Evolutionary conservation across 2,888 invertebrate genomes (phyloP).

Genomic region (Leptarthrus brevirostris): DNA sequence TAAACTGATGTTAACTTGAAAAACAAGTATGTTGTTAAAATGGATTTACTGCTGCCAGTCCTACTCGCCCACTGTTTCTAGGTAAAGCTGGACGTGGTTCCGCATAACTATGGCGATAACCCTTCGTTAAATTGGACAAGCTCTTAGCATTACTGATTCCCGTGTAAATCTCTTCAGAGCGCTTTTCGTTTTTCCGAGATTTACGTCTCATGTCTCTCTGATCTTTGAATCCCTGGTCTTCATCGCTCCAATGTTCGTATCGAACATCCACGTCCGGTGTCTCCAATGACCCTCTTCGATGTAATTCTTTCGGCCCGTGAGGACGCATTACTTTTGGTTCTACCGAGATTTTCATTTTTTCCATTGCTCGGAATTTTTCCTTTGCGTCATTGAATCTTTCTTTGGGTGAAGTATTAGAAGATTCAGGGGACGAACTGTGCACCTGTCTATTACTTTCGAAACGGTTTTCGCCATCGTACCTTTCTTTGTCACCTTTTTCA

Average conservation of each 20-base stretch:
- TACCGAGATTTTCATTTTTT: constrained; percentile 60
- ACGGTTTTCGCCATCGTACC: constrained; percentile 52
- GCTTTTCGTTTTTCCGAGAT: constrained; percentile 44
- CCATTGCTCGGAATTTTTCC: constrained; percentile 85
- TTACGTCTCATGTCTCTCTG: constrained; percentile 26
- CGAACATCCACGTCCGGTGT: constrained; percentile 56
- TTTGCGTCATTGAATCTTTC: constrained; percentile 88
- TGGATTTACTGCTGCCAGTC: constrained; percentile 66
- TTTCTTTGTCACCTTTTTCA: constrained; percentile 50
- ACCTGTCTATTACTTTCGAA: neutral
- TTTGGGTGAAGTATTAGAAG: constrained; percentile 71
- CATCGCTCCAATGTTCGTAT: constrained; percentile 65
- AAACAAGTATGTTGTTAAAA: no score
- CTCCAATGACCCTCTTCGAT: constrained; percentile 59
- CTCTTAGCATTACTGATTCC: constrained; percentile 60
- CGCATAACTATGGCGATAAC: constrained; percentile 67
- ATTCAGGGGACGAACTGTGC: constrained; percentile 49
- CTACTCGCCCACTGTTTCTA: constrained; percentile 63
- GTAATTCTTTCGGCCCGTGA: constrained; percentile 55
- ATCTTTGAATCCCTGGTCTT: constrained; percentile 57
- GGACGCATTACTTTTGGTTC: neutral
- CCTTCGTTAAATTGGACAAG: constrained; percentile 64
- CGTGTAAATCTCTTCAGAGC: constrained; percentile 32
- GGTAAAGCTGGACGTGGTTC: constrained; percentile 57
- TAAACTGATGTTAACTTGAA: no score